These are phyloP conservation scores for Oreochromis grahami DNA, from an alignment of 2,797 vertebrate genomes.

Conservation along the genomic window DNA sequence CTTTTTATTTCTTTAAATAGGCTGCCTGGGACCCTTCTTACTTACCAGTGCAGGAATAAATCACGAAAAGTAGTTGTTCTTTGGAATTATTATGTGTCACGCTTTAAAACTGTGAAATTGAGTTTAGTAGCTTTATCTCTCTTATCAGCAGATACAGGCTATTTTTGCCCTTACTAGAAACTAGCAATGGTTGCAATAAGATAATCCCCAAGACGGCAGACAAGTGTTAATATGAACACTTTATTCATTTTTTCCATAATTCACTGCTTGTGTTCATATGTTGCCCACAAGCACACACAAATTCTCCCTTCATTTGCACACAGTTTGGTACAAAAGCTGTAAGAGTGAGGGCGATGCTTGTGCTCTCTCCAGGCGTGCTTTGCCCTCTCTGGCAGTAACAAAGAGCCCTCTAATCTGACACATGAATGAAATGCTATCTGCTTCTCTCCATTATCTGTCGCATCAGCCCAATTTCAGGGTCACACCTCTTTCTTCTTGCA, in stretches of 20 bases:
- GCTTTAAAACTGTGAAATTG: conserved; percentile 5
- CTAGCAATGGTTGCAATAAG: background rate
- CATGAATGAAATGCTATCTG: conserved; percentile 59
- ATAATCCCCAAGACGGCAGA: background rate
- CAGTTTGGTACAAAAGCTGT: conserved; percentile 3
- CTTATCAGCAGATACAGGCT: background rate
- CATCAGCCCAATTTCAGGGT: conserved; percentile 34
- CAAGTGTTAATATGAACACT: background rate
- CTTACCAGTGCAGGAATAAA: background rate
- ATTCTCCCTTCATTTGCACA: background rate
- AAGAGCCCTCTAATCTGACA: conserved; percentile 61
- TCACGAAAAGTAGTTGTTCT: background rate
- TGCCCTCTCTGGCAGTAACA: conserved; percentile 44
- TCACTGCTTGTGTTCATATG: background rate
- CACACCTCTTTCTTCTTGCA: conserved; percentile 22
- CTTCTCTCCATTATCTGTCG: conserved; percentile 35
- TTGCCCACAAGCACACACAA: background rate
- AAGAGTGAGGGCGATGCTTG: conserved; percentile 30
- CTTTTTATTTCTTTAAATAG: conserved; percentile 34
- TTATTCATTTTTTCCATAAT: background rate
- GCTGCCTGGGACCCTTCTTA: background rate
- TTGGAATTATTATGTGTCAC: background rate
- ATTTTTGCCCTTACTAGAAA: background rate
- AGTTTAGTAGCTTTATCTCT: conserved; percentile 9
- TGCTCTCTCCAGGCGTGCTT: conserved; percentile 38